These are phyloP conservation scores for Sebastes steindachneri DNA, from an alignment of 2,797 vertebrate genomes.

Conservation along the genomic window DNA sequence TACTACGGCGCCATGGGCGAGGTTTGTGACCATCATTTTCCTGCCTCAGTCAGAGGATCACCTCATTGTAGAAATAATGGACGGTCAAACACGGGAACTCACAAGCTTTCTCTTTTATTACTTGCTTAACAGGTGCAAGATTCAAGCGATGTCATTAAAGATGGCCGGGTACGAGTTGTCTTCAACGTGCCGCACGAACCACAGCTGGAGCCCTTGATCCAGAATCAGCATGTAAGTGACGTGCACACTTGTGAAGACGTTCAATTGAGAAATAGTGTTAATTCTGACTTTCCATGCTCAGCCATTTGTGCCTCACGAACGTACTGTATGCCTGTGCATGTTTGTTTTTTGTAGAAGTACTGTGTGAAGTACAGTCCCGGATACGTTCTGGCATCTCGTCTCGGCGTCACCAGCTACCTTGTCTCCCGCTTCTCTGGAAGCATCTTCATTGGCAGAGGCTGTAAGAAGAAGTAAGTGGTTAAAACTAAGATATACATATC, in stretches of 20 bases:
- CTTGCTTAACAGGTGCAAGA: constrained; percentile 88
- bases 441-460: constrained; percentile 97
- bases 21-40: constrained; percentile 71
- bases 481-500: no score
- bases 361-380: constrained; percentile 96
- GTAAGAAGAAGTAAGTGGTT: constrained; percentile 92
- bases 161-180: constrained; percentile 94
- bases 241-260: not conserved
- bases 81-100: not conserved
- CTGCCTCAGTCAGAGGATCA: not conserved
- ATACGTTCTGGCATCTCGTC: constrained; percentile 93
- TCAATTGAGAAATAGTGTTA: rapidly evolving
- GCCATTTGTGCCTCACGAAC: rapidly evolving
- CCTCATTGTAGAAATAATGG: no score
- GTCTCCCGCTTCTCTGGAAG: constrained; percentile 99
- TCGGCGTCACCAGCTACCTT: constrained; percentile 95
- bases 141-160: constrained; percentile 92
- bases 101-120: not conserved
- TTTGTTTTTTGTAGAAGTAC: constrained; percentile 88
- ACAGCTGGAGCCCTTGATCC: constrained; percentile 92
- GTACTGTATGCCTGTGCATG: not conserved
- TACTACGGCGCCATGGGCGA: constrained; percentile 97
- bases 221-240: constrained; percentile 95
- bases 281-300: not conserved
- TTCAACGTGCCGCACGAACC: constrained; percentile 95